phyloP scores from a whole-genome alignment of 2,797 vertebrate species.

The Gymnopithys bicolor region DNA sequence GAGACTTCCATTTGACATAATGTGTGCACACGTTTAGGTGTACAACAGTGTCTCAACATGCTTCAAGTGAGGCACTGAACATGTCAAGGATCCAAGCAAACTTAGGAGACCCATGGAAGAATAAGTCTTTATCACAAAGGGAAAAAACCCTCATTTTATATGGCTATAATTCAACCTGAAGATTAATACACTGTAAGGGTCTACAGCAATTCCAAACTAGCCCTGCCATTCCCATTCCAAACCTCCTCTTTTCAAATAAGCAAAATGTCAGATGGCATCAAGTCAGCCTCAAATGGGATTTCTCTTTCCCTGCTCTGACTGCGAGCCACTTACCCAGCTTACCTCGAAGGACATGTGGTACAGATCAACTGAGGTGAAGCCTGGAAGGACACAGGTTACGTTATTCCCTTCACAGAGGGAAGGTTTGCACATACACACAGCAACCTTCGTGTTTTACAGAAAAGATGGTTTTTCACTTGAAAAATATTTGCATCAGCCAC shows the following conservation, averaged over 20 bases:
- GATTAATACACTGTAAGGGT: rapidly evolving
- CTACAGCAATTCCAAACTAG: background rate
- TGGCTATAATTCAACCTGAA: background rate
- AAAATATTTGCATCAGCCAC: background rate
- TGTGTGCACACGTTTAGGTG: background rate
- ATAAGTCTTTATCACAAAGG: background rate
- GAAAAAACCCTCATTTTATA: background rate
- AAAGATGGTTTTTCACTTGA: background rate
- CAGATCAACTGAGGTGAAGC: conserved; percentile 69
- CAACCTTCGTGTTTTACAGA: background rate
- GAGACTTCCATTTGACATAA: background rate
- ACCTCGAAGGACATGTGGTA: conserved; percentile 53
- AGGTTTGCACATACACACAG: background rate
- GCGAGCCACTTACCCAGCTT: conserved; percentile 71
- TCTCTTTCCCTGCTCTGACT: conserved; percentile 26
- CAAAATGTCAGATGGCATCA: conserved; percentile 53
- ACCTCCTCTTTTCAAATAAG: background rate
- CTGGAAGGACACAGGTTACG: conserved; percentile 34
- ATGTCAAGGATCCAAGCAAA: background rate
- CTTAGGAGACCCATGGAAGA: background rate
- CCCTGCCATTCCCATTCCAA: background rate
- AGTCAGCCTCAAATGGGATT: conserved; percentile 61
- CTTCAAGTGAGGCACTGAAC: background rate
- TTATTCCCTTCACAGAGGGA: background rate
- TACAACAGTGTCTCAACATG: background rate